Conservation (phyloP, 2,888 invertebrate species). For the Dynastes hyllus region DNA sequence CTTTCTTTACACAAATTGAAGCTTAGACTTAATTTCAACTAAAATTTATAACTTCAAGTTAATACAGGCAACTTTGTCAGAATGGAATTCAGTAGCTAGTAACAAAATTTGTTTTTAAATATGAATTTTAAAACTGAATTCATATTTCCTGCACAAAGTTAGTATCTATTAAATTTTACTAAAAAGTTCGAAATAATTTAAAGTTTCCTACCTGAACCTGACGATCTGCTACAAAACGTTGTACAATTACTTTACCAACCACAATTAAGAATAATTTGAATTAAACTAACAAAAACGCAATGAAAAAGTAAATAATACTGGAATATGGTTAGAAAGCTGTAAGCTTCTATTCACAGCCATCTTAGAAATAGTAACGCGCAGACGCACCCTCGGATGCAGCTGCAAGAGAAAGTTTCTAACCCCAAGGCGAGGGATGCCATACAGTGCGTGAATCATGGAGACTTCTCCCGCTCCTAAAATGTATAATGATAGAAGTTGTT, state of each 20-base stretch:
- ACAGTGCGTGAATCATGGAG: conserved; percentile 38
- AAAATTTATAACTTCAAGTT: too few relatives aligned
- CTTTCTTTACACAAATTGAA: too few relatives aligned
- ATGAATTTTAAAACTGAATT: too few relatives aligned
- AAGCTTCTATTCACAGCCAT: conserved; percentile 48
- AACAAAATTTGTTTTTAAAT: too few relatives aligned
- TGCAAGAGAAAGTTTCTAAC: conserved; percentile 51
- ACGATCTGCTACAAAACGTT: too few relatives aligned
- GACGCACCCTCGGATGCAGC: conserved; percentile 47
- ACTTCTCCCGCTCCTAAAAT: not conserved
- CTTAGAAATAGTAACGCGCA: conserved; percentile 45
- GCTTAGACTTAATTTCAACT: too few relatives aligned
- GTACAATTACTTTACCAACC: too few relatives aligned
- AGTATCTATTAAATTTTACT: too few relatives aligned
- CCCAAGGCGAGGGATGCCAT: conserved; percentile 46
- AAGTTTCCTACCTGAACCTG: conserved; percentile 6
- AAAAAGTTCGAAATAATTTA: not conserved
- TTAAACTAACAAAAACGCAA: not conserved
- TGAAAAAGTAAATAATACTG: not conserved
- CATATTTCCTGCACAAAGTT: too few relatives aligned
- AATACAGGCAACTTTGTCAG: too few relatives aligned
- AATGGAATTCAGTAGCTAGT: too few relatives aligned
- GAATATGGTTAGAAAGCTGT: conserved; percentile 7
- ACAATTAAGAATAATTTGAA: not conserved
- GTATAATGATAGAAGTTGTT: not conserved